Percentiles rank a stretch among this genome's conserved stretches.
Conservation (phyloP, 2,888 invertebrate species). For the Rhabditoides inermis region DNA sequence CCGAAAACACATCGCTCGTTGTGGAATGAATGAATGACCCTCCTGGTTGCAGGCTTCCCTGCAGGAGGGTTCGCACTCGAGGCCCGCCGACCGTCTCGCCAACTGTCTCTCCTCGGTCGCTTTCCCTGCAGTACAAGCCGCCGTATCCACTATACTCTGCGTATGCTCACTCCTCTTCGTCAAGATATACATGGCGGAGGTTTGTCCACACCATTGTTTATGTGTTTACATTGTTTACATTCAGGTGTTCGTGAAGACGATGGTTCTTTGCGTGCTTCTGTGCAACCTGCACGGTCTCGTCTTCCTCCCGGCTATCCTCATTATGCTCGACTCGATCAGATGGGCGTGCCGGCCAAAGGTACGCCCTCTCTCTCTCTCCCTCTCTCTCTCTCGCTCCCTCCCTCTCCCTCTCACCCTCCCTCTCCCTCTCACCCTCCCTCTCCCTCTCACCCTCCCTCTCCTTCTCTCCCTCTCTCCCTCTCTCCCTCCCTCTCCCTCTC, state of each 20-base stretch:
- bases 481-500: neutral
- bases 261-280: slow-evolving; percentile 46
- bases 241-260: slow-evolving; percentile 45
- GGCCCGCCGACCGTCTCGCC: slow-evolving; percentile 21
- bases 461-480: neutral
- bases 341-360: slow-evolving; percentile 30
- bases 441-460: neutral
- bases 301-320: slow-evolving; percentile 42
- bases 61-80: slow-evolving; percentile 29
- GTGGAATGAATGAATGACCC: too few relatives aligned
- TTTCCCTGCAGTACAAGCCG: slow-evolving; percentile 39
- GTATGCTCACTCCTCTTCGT: slow-evolving; percentile 42
- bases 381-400: neutral
- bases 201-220: slow-evolving; percentile 7
- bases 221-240: too few relatives aligned
- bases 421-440: neutral
- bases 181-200: slow-evolving; percentile 46
- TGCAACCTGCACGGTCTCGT: slow-evolving; percentile 48
- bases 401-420: neutral
- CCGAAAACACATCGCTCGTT: too few relatives aligned
- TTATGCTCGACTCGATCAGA: slow-evolving; percentile 28
- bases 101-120: slow-evolving; percentile 32
- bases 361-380: too few relatives aligned
- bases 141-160: slow-evolving; percentile 42
- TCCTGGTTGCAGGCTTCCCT: too few relatives aligned